Percentiles rank a stretch among this genome's conserved stretches.
phyloP scores from a whole-genome alignment of 2,113 vertebrate genomes.

The Odocoileus virginianus region DNA sequence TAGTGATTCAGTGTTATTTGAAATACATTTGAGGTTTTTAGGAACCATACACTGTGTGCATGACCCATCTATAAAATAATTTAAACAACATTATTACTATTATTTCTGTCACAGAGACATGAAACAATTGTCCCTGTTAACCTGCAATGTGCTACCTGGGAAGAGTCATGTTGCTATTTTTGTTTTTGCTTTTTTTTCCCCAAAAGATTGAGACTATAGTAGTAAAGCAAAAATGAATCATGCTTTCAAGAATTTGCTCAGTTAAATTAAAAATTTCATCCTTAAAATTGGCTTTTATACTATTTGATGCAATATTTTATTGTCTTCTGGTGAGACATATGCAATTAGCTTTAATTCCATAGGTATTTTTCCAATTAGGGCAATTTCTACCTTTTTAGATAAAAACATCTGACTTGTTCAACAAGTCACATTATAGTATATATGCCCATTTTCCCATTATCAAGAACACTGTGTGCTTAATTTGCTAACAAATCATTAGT shows the following conservation, averaged over 20 bases:
- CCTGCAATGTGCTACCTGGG: not conserved
- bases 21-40: not conserved
- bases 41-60: not conserved
- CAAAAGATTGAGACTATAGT: not conserved
- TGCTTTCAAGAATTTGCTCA: not conserved
- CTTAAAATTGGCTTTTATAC: not conserved
- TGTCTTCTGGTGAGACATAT: not conserved
- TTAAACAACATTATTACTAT: not conserved
- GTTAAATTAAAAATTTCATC: not conserved
- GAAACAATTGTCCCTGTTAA: not conserved
- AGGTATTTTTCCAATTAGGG: not conserved
- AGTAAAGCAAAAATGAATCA: not conserved
- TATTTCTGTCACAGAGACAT: not conserved
- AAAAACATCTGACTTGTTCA: not conserved
- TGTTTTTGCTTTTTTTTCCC: not conserved
- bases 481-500: slow-evolving; percentile 16
- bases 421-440: not conserved
- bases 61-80: not conserved
- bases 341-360: not conserved
- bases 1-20: not conserved
- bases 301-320: not conserved
- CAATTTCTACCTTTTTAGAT: not conserved
- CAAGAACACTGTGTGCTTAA: not conserved
- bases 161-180: not conserved
- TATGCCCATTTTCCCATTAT: not conserved